A percentile compares a stretch with the other conserved stretches of the same genome.
Conservation (phyloP, 2,888 invertebrate species). For the Deilephila porcellus region DNA sequence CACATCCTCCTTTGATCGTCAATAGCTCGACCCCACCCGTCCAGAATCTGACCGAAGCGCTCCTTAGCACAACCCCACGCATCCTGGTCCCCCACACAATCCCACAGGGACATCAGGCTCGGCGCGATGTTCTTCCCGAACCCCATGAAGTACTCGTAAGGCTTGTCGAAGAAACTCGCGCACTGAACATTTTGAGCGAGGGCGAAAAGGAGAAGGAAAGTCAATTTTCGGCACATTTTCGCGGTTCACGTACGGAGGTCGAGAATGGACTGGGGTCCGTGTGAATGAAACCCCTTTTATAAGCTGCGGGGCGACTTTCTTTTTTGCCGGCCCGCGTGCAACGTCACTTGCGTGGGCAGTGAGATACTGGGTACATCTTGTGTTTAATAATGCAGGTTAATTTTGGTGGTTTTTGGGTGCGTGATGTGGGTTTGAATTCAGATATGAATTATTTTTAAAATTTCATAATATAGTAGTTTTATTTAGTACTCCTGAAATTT, state of each 20-base stretch:
- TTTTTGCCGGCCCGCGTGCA: conserved; percentile 50
- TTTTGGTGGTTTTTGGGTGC: background rate
- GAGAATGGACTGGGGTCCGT: conserved; percentile 65
- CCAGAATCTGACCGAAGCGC: conserved; percentile 82
- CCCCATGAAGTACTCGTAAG: conserved; percentile 74
- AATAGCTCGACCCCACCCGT: conserved; percentile 69
- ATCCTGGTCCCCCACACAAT: conserved; percentile 80
- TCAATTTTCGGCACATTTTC: conserved; percentile 28
- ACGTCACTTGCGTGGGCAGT: conserved; percentile 23
- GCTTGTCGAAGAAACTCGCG: conserved; percentile 54
- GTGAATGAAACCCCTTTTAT: conserved; percentile 45
- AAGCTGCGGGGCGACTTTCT: conserved; percentile 62
- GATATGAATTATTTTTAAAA: background rate
- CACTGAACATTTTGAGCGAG: conserved; percentile 18
- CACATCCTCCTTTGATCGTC: conserved; percentile 67
- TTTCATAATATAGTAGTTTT: no score
- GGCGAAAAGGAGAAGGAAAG: conserved; percentile 49
- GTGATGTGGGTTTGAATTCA: background rate
- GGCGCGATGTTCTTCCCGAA: conserved; percentile 76
- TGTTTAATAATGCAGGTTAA: background rate
- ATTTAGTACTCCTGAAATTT: no score
- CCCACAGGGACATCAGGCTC: conserved; percentile 80
- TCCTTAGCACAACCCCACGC: conserved; percentile 83
- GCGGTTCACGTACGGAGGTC: conserved; percentile 38
- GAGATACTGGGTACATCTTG: conserved; percentile 12